Conservation (phyloP, 1,140 invertebrate genomes). For the Tachypleus tridentatus region DNA sequence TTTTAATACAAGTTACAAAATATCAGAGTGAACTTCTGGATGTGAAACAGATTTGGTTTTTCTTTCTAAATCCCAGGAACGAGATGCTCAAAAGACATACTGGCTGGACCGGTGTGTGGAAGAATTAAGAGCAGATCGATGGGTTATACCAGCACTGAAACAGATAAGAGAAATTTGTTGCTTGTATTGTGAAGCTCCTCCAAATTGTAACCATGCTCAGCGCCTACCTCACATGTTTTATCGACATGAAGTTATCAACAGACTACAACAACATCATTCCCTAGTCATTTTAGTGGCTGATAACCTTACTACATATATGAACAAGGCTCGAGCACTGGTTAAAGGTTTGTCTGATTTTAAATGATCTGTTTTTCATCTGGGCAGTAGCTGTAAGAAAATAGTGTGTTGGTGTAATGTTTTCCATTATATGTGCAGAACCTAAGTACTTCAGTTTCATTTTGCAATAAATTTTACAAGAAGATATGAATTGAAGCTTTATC, state of each 20-base stretch:
- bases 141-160: slow-evolving; percentile 88
- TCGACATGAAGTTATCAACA: slow-evolving; percentile 72
- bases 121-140: slow-evolving; percentile 75
- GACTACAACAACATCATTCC: slow-evolving; percentile 80
- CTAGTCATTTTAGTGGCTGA: slow-evolving; percentile 87
- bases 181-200: slow-evolving; percentile 68
- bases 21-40: too few relatives aligned
- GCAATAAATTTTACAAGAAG: too few relatives aligned
- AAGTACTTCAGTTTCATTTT: too few relatives aligned
- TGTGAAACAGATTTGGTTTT: too few relatives aligned
- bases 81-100: slow-evolving; percentile 87
- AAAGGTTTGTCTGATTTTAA: slow-evolving; percentile 32
- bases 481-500: too few relatives aligned
- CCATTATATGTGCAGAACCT: too few relatives aligned
- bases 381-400: too few relatives aligned
- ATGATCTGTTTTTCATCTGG: too few relatives aligned
- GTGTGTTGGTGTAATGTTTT: too few relatives aligned
- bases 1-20: too few relatives aligned
- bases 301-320: slow-evolving; percentile 87
- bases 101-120: slow-evolving; percentile 94
- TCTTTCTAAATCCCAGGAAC: slow-evolving; percentile 45
- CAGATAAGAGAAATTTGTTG: slow-evolving; percentile 93
- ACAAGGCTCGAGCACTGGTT: slow-evolving; percentile 56
- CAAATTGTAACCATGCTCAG: slow-evolving; percentile 49
- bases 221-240: slow-evolving; percentile 36